These are phyloP conservation scores for Pelecanoides urinatrix DNA, from an alignment of 2,113 vertebrate genomes.

Conservation along the genomic window DNA sequence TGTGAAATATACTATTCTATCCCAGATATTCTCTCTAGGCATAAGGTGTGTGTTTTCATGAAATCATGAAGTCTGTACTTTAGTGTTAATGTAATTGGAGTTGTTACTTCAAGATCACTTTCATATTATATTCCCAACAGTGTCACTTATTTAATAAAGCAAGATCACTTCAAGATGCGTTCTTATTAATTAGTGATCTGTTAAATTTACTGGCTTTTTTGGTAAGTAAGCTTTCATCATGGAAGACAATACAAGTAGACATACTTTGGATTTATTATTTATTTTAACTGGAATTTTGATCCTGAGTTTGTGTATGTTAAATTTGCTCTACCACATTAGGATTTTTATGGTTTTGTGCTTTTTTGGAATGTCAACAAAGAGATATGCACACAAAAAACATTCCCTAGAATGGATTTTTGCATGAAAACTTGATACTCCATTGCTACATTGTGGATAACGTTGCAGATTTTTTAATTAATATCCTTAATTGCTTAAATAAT, in stretches of 20 bases:
- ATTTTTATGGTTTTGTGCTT: not conserved
- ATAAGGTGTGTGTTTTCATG: not conserved
- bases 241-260: not conserved
- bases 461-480: not conserved
- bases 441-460: not conserved
- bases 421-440: not conserved
- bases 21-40: not conserved
- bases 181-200: constrained; percentile 45
- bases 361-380: not conserved
- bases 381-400: not conserved
- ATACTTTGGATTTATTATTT: not conserved
- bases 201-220: constrained; percentile 45
- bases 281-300: not conserved
- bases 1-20: not conserved
- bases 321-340: not conserved
- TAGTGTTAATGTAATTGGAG: constrained; percentile 36
- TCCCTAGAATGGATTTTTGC: not conserved
- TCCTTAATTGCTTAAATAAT: not conserved
- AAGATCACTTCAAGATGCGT: not conserved
- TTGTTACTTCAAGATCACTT: constrained; percentile 56
- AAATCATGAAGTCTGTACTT: not conserved
- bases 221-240: constrained; percentile 8
- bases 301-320: not conserved
- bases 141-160: constrained; percentile 40
- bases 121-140: constrained; percentile 29